Base-by-base conservation (phyloP, 2,888 invertebrate genomes). In the Drosophila acutilabella region DNA sequence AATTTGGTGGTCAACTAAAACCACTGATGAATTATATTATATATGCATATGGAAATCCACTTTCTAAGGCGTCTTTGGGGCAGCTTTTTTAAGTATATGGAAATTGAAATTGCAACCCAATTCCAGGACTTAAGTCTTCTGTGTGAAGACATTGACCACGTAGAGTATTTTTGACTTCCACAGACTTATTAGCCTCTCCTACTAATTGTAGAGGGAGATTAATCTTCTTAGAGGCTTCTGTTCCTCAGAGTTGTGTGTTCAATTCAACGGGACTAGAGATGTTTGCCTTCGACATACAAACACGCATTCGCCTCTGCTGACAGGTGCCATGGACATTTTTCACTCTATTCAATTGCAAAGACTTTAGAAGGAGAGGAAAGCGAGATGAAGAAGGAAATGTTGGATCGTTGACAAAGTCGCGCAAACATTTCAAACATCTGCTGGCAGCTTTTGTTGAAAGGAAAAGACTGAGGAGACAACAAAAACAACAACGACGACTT, bases 401-500 rank as follows among this genome's bases (percentile, higher is more conserved):
- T 58, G 59, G 41, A 53, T 40, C 74, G 69, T 71, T 78, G 84
- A 84, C 84, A 87, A 71, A 83, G 81, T 57, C 61, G 81, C 70
- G 64, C 78, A 84, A 83, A 79, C 85, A 87, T 87, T 78, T 83
- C 73, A 84, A 78, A 61, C 73, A 87, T 81, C 81, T 84, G 83
- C 66, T 72, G 78, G 58, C 76, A 64, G 73, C 59, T 72, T 60
- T 71, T 68, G 58, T 65, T 65, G 74, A 69, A 72, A 72, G 70
- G 51, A 61, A 64, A 65, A 71, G 66, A 79, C 67, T 69, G 54
- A 59, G 41, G 47, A 51, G 64, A 47, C 41, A 30, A 16, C 14
- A 48, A 5, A 11, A 47, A 30, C 14, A 48, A 5, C 16, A 47
- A 30, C 14, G 5, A 11, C 48, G 16, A 33, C 71, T 23, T 36